These are phyloP conservation scores for Polydrusus cervinus DNA, from an alignment of 2,888 invertebrate genomes.

Conservation along the genomic window DNA sequence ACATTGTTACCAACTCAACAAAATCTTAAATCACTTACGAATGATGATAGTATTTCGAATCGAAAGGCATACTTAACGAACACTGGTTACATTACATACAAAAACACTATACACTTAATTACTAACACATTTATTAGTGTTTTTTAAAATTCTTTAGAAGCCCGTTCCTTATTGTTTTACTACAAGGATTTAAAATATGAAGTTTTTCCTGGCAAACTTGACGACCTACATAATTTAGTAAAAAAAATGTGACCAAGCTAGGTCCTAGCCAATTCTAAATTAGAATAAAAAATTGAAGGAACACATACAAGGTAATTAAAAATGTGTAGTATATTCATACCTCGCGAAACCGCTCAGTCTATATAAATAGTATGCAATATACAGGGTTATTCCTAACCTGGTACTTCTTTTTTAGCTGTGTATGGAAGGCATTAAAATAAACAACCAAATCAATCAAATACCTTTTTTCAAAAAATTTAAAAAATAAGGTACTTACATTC, in stretches of 20 bases:
- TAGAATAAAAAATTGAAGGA: slow-evolving; percentile 18
- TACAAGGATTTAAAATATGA: background rate
- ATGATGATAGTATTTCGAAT: slow-evolving; percentile 30
- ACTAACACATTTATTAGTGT: too few relatives aligned
- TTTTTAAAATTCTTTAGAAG: background rate
- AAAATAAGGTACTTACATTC: too few relatives aligned
- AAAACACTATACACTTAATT: too few relatives aligned
- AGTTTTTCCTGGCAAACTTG: slow-evolving; percentile 29
- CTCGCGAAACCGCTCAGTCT: too few relatives aligned
- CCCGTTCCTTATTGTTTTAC: background rate
- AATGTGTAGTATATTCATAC: too few relatives aligned
- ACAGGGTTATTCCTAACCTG: too few relatives aligned
- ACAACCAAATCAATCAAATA: too few relatives aligned
- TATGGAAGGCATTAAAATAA: too few relatives aligned
- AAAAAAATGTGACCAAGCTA: slow-evolving; percentile 31
- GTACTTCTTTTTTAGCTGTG: too few relatives aligned
- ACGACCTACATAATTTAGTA: background rate
- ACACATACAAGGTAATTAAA: slow-evolving; percentile 2
- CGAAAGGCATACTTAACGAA: slow-evolving; percentile 24
- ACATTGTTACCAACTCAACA: background rate
- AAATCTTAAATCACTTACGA: slow-evolving; percentile 25
- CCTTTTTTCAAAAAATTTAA: too few relatives aligned
- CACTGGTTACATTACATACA: too few relatives aligned
- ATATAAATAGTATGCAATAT: too few relatives aligned
- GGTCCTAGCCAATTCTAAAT: slow-evolving; percentile 44